These are phyloP conservation scores for Sycobia sp. DNA, from an alignment of 1,140 invertebrate species.

Conservation along the genomic window DNA sequence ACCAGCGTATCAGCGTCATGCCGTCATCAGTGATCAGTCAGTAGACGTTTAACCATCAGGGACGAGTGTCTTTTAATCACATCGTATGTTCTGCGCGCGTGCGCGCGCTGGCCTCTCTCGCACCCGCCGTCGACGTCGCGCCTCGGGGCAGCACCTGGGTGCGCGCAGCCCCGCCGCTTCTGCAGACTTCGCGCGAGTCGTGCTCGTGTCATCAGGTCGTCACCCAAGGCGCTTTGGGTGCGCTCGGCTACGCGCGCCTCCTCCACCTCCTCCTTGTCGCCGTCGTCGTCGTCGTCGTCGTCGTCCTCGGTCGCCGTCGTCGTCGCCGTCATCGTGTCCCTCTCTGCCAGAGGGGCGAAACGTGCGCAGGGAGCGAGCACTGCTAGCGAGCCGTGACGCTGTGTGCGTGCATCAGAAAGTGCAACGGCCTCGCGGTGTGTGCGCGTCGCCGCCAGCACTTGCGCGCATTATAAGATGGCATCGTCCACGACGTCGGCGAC, in stretches of 20 bases:
- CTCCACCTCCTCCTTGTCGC: too few relatives aligned
- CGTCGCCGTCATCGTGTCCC: not conserved
- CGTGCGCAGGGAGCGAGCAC: not conserved
- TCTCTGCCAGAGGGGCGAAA: not conserved
- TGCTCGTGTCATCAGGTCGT: too few relatives aligned
- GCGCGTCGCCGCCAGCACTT: not conserved
- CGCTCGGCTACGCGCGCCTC: too few relatives aligned
- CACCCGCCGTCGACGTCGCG: conserved; percentile 1
- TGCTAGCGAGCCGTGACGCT: not conserved
- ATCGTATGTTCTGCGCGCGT: too few relatives aligned
- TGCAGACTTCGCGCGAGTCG: not conserved
- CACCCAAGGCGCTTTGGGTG: too few relatives aligned
- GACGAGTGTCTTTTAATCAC: too few relatives aligned
- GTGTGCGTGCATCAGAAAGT: not conserved
- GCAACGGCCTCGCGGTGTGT: too few relatives aligned
- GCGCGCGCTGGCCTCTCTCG: not conserved
- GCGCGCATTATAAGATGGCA: conserved; percentile 31
- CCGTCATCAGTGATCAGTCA: conserved; percentile 7
- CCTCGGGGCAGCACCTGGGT: not conserved
- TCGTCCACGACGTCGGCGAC: not conserved
- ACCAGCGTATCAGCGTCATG: too few relatives aligned
- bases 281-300: conserved; percentile 33
- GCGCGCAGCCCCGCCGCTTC: not conserved
- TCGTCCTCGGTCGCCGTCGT: conserved; percentile 25
- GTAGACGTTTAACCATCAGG: conserved; percentile 24